phyloP scores from a whole-genome alignment of 2,888 invertebrate species.

The Melieria picta region DNA sequence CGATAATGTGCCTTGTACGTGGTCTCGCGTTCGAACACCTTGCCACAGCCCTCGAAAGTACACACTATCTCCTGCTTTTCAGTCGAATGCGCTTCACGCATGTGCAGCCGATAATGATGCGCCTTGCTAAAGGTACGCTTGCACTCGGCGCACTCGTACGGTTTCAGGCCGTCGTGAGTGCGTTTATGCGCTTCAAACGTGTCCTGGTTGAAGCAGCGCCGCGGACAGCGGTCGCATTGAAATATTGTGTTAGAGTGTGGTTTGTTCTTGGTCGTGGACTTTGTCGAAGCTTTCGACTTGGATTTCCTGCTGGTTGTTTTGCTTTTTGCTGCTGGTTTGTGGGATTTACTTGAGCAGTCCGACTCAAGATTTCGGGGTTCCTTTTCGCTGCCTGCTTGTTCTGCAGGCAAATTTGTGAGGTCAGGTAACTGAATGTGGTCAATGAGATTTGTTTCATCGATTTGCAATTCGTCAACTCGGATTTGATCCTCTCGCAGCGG shows the following conservation, averaged over 20 bases:
- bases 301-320: no score
- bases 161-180: constrained; percentile 40
- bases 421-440: no score
- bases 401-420: no score
- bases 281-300: no score
- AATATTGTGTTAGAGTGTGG: constrained; percentile 29
- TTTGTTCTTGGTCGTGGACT: no score
- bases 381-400: no score
- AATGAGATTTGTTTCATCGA: no score
- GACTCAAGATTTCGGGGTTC: no score
- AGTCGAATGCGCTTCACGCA: constrained; percentile 42
- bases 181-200: constrained; percentile 36
- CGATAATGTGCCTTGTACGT: constrained; percentile 45
- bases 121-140: constrained; percentile 43
- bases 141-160: constrained; percentile 44
- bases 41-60: constrained; percentile 45
- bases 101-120: constrained; percentile 40
- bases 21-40: constrained; percentile 43
- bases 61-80: constrained; percentile 44
- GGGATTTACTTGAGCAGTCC: no score
- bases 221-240: constrained; percentile 44
- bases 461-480: no score
- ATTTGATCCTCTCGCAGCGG: no score
- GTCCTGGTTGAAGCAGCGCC: constrained; percentile 42
- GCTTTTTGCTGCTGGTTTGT: no score